These are phyloP conservation scores for Procavia capensis DNA, from an alignment of 2,113 vertebrate genomes.

Conservation along the genomic window DNA sequence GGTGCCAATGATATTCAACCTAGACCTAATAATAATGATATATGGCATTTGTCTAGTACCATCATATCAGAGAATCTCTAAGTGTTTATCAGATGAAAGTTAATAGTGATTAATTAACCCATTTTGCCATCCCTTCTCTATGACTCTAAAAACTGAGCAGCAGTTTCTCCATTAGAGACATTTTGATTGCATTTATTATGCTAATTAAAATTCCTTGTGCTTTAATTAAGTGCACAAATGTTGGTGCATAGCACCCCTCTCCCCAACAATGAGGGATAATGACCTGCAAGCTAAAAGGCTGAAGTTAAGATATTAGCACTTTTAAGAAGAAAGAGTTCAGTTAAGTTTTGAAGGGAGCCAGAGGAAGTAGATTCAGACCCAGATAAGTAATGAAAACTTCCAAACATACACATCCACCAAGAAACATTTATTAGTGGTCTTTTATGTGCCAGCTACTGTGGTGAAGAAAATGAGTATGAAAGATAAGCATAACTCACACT, in stretches of 20 bases:
- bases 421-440: constrained; percentile 40
- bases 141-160: constrained; percentile 63
- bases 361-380: background rate
- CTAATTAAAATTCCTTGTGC: constrained; percentile 71
- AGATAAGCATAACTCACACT: background rate
- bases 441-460: background rate
- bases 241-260: constrained; percentile 41
- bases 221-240: constrained; percentile 72
- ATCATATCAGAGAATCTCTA: constrained; percentile 53
- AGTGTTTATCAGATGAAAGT: constrained; percentile 60
- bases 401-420: constrained; percentile 46
- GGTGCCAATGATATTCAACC: background rate
- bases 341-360: background rate
- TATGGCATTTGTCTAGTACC: background rate
- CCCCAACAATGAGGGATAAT: constrained; percentile 31
- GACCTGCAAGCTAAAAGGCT: constrained; percentile 17
- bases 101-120: constrained; percentile 72
- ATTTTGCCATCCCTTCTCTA: constrained; percentile 60
- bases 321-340: constrained; percentile 33
- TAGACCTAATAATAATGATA: background rate
- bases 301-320: background rate
- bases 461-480: constrained; percentile 39
- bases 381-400: constrained; percentile 40
- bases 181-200: constrained; percentile 73
- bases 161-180: constrained; percentile 61